These are phyloP conservation scores for Centropristis striata DNA, from an alignment of 2,113 vertebrate species.

Conservation along the genomic window DNA sequence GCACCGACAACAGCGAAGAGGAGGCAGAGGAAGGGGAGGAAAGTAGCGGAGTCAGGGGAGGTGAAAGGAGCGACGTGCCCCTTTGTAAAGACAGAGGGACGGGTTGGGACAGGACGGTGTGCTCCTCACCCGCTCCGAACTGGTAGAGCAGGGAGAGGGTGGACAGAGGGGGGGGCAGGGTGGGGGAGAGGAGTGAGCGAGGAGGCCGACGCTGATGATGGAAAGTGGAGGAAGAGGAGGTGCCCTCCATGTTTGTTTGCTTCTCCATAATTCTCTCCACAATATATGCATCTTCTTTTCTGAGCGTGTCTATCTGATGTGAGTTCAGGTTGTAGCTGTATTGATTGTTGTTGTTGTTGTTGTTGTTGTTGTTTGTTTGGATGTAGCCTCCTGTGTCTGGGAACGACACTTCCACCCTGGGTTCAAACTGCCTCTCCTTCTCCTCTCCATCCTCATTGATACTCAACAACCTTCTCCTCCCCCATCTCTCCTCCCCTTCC, in stretches of 20 bases:
- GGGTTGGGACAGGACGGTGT: constrained; percentile 75
- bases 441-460: constrained; percentile 63
- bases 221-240: constrained; percentile 58
- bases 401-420: constrained; percentile 31
- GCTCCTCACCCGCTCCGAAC: constrained; percentile 73
- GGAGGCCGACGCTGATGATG: constrained; percentile 66
- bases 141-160: constrained; percentile 84
- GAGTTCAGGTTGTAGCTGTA: constrained; percentile 71
- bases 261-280: constrained; percentile 37
- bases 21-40: constrained; percentile 54
- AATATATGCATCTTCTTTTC: constrained; percentile 59
- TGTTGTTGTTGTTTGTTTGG: background rate
- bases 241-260: constrained; percentile 12
- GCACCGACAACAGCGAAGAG: constrained; percentile 73
- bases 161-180: constrained; percentile 77
- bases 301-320: constrained; percentile 39
- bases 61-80: constrained; percentile 69
- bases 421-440: background rate
- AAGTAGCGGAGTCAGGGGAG: constrained; percentile 62
- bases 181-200: constrained; percentile 78
- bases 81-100: constrained; percentile 72
- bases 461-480: constrained; percentile 79
- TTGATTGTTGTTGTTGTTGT: constrained; percentile 42
- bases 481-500: constrained; percentile 66
- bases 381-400: background rate